Base-by-base conservation (phyloP, 2,888 invertebrate genomes). In the Leucania comma region DNA sequence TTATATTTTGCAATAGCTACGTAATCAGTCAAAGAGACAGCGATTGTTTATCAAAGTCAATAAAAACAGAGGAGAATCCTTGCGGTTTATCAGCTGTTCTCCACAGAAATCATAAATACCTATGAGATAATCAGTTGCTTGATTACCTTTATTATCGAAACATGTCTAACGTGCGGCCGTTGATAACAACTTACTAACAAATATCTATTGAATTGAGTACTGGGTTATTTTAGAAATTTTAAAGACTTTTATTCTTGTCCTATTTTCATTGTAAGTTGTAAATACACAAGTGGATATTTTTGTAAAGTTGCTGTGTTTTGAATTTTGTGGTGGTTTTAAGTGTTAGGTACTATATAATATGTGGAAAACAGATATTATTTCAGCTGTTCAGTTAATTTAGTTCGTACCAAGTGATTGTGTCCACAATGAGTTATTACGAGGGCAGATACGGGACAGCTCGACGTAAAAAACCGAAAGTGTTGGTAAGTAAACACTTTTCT, bases 341-440 rank as follows among this genome's bases (percentile, higher is more conserved):
- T 35, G 50, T 57, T 32, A 26, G 5, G 38, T 38, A 38, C 12
- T 35, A 35, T 3, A n/a, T n/a, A 14, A 14, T 58, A 63, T 65
- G 57, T 29, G 57, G 63, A 72, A 42, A 51, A 72, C 22, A 29
- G 26, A 38, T 73, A 53, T 62, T 67, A 22, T 42, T 71, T n/a
- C 4, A 20, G 2, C 4, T 22, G 14, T 64, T 51, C 3, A 26
- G 32, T 57, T 50, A 17, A n/a, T 46, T 46, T n/a, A 51, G 26
- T 2, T 58, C 46, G 42, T 72, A 42, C 32, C 2, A 26, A 38
- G 73, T 24, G 35, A 29, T 50, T 32, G 38, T 38, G n/a, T 53
- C 22, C 14, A 26, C 14, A 1, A 74, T 77, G 77, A 77, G 72
- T 72, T 72, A 72, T 63, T 64, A 72, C 51, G 72, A 77, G 14